A percentile compares a stretch with the other conserved stretches of the same genome.
Evolutionary conservation across 2,113 vertebrate genomes (phyloP).

Genomic region (Etheostoma cragini): DNA sequence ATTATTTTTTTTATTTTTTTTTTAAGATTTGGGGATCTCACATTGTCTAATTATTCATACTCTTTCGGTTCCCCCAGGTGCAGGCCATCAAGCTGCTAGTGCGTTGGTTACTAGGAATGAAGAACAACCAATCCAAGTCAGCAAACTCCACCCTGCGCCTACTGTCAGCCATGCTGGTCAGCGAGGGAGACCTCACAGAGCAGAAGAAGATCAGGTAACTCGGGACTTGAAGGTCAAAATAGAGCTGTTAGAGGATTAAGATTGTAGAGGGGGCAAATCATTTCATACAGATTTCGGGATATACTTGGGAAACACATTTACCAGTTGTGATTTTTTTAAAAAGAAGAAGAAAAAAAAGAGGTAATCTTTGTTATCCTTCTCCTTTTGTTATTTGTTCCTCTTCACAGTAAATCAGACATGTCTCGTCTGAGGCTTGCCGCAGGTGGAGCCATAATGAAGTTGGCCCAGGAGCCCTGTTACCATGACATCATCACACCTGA

Average conservation of each 20-base stretch:
- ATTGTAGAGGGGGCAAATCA: background rate
- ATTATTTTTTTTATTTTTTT: too few relatives aligned
- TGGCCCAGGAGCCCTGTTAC: constrained; percentile 99
- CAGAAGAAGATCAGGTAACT: constrained; percentile 97
- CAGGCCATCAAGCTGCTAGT: constrained; percentile 98
- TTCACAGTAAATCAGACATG: constrained; percentile 97
- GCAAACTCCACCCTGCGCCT: constrained; percentile 97
- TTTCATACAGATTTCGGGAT: background rate
- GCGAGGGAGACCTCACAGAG: constrained; percentile 97
- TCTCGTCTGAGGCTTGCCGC: constrained; percentile 97
- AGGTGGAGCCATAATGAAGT: constrained; percentile 98
- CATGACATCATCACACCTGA: constrained; percentile 99
- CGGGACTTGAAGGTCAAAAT: background rate
- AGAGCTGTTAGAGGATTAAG: background rate
- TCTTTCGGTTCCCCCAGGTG: constrained; percentile 82
- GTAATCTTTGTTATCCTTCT: background rate
- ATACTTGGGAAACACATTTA: background rate
- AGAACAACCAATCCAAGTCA: constrained; percentile 98
- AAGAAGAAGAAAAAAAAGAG: too few relatives aligned
- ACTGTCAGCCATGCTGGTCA: constrained; percentile 97
- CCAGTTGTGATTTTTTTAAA: background rate
- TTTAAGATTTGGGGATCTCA: background rate
- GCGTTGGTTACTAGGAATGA: constrained; percentile 98
- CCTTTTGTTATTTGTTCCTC: background rate
- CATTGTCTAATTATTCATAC: background rate